These are phyloP conservation scores for Epistrophe eligans DNA, from an alignment of 2,888 invertebrate genomes.

Conservation along the genomic window DNA sequence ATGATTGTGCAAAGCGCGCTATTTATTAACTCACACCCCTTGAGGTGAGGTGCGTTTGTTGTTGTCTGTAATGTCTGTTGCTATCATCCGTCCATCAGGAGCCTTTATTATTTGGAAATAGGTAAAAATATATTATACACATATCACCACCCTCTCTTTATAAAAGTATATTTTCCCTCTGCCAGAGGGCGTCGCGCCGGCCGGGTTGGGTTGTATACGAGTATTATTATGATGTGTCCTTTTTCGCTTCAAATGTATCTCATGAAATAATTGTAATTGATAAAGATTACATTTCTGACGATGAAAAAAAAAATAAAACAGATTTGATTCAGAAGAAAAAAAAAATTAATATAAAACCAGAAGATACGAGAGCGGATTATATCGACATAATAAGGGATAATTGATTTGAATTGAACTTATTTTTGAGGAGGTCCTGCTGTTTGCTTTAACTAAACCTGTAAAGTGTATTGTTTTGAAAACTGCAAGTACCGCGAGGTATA, in stretches of 20 bases:
- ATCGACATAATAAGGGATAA: slow-evolving; percentile 63
- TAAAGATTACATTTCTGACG: slow-evolving; percentile 78
- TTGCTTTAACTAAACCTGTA: neutral
- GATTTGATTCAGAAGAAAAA: slow-evolving; percentile 27
- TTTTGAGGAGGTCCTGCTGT: slow-evolving; percentile 32
- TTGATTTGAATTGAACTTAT: slow-evolving; percentile 63
- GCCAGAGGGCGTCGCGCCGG: slow-evolving; percentile 16
- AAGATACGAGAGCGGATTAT: slow-evolving; percentile 68
- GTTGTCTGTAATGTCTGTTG: slow-evolving; percentile 46
- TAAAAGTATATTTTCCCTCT: slow-evolving; percentile 32
- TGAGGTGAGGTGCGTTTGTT: slow-evolving; percentile 1
- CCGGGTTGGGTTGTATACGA: slow-evolving; percentile 31
- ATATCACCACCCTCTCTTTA: slow-evolving; percentile 33
- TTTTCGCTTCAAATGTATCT: slow-evolving; percentile 70
- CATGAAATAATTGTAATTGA: slow-evolving; percentile 79
- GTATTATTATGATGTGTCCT: slow-evolving; percentile 41
- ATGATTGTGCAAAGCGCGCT: slow-evolving; percentile 66
- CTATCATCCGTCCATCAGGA: slow-evolving; percentile 25
- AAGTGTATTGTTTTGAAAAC: slow-evolving; percentile 5
- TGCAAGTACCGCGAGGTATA: too few relatives aligned
- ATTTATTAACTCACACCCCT: slow-evolving; percentile 72
- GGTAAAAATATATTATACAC: neutral
- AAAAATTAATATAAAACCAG: slow-evolving; percentile 69
- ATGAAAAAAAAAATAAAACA: slow-evolving; percentile 69
- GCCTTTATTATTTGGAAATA: neutral